phyloP scores from a whole-genome alignment of 2,113 vertebrate species.

The Gymnarchus niloticus region DNA sequence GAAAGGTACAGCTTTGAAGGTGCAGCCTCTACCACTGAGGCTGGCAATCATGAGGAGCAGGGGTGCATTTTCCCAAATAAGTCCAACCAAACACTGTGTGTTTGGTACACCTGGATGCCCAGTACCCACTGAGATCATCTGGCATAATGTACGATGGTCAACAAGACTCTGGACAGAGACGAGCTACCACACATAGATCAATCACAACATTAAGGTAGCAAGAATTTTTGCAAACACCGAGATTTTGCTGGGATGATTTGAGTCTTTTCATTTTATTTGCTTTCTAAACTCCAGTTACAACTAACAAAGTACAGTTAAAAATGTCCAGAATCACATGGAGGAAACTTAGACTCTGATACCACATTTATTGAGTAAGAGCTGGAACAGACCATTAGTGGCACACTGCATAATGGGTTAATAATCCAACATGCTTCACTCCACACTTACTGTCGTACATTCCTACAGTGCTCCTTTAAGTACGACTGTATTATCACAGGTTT shows the following conservation, averaged over 20 bases:
- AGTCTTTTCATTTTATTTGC: not conserved
- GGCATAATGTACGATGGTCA: not conserved
- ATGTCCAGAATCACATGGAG: not conserved
- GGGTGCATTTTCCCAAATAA: not conserved
- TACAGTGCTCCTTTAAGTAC: not conserved
- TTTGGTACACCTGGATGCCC: not conserved
- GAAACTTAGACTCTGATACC: not conserved
- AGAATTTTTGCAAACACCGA: not conserved
- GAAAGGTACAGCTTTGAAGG: too few relatives aligned
- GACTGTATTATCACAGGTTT: constrained; percentile 5
- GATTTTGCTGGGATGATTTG: not conserved
- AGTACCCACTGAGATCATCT: not conserved
- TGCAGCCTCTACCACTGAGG: too few relatives aligned
- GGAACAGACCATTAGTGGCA: not conserved
- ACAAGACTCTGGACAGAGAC: not conserved
- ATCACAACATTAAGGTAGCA: not conserved
- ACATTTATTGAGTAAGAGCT: not conserved
- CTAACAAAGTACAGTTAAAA: not conserved
- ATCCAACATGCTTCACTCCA: not conserved
- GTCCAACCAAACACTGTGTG: not conserved
- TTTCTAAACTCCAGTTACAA: not conserved
- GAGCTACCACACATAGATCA: not conserved
- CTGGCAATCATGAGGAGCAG: not conserved
- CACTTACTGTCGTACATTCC: not conserved
- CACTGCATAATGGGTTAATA: not conserved